Conservation (phyloP, 2,113 vertebrate genomes). For the Astatoreochromis straeleni region DNA sequence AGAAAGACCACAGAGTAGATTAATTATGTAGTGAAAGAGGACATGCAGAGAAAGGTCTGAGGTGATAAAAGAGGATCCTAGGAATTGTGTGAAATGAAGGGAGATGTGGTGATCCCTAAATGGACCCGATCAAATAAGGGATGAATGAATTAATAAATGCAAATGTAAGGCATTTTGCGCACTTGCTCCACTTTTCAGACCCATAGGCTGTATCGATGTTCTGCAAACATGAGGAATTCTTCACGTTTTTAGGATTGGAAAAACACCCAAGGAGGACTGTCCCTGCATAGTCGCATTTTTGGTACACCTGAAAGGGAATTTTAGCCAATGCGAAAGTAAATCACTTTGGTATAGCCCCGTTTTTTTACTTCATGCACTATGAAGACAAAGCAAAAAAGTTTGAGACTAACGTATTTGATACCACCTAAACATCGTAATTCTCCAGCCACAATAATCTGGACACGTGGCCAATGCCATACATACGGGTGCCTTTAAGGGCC, state of each 20-base stretch:
- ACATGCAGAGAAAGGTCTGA: neutral
- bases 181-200: neutral
- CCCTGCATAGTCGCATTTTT: neutral
- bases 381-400: neutral
- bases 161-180: neutral
- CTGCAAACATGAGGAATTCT: neutral
- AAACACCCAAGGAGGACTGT: neutral
- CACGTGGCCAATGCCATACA: neutral
- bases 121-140: neutral
- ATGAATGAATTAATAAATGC: neutral
- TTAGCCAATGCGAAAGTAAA: neutral
- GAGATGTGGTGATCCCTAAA: neutral
- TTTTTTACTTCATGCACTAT: neutral
- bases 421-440: neutral
- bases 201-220: neutral
- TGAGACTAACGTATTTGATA: neutral
- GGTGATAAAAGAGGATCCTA: neutral
- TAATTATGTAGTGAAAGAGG: neutral
- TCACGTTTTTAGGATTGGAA: neutral
- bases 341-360: neutral
- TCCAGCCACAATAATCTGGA: neutral
- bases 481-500: neutral
- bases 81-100: neutral
- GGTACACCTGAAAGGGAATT: neutral
- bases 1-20: neutral